Conservation (phyloP, 2,888 invertebrate species). For the Boloria euphrosyne region DNA sequence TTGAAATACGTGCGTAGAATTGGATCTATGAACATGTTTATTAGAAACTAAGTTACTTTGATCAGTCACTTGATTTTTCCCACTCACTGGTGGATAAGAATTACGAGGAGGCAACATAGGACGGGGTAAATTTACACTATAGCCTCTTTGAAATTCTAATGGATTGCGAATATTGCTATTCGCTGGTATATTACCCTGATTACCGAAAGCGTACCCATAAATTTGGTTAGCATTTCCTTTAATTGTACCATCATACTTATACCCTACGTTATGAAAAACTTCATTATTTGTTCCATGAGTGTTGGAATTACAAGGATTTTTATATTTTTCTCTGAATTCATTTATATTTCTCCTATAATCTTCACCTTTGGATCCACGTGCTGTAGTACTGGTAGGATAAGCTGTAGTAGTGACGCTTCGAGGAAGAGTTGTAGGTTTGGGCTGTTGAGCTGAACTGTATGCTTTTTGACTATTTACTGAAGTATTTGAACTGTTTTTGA, state of each 20-base stretch:
- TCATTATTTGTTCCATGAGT: slow-evolving; percentile 68
- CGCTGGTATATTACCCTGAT: slow-evolving; percentile 79
- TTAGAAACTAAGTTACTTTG: slow-evolving; percentile 75
- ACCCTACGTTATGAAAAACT: slow-evolving; percentile 73
- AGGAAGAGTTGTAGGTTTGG: slow-evolving; percentile 76
- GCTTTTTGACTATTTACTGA: slow-evolving; percentile 76
- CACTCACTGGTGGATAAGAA: slow-evolving; percentile 84
- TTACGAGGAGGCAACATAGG: slow-evolving; percentile 84
- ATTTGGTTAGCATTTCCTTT: slow-evolving; percentile 74
- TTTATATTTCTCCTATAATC: slow-evolving; percentile 83
- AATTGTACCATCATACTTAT: slow-evolving; percentile 70
- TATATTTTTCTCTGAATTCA: slow-evolving; percentile 85
- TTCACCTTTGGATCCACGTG: slow-evolving; percentile 72
- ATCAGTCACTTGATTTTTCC: slow-evolving; percentile 80
- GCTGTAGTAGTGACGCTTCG: slow-evolving; percentile 75
- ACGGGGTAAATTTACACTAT: slow-evolving; percentile 81
- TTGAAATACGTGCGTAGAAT: slow-evolving; percentile 83
- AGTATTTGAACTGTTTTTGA: slow-evolving; percentile 67
- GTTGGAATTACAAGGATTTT: slow-evolving; percentile 76
- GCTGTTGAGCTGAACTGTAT: slow-evolving; percentile 67
- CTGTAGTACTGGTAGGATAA: slow-evolving; percentile 73
- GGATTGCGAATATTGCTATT: slow-evolving; percentile 80
- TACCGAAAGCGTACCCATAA: slow-evolving; percentile 79
- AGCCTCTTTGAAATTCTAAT: slow-evolving; percentile 81
- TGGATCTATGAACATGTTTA: slow-evolving; percentile 84